phyloP scores from a whole-genome alignment of 2,797 vertebrate genomes.

The Yasuhikotakia modesta region DNA sequence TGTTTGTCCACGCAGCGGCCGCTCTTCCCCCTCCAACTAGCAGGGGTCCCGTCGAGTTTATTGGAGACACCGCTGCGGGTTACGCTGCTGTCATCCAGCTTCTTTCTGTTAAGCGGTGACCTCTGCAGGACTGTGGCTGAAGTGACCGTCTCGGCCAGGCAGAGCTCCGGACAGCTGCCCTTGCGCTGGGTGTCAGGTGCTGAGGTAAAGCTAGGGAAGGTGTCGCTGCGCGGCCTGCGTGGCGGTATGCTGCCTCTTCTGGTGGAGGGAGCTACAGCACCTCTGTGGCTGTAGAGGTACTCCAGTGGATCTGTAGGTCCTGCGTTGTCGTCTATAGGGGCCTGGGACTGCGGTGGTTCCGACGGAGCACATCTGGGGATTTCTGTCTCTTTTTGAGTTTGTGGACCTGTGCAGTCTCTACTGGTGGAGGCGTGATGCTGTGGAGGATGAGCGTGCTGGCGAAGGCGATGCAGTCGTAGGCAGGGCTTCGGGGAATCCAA shows the following conservation, averaged over 20 bases:
- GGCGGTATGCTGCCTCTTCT: slow-evolving; percentile 46
- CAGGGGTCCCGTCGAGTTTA: slow-evolving; percentile 41
- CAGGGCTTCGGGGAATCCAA: slow-evolving; percentile 62
- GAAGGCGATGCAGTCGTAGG: slow-evolving; percentile 56
- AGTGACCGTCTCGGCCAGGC: slow-evolving; percentile 40
- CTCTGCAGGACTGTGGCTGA: not conserved
- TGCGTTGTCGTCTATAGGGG: slow-evolving; percentile 34
- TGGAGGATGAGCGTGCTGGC: slow-evolving; percentile 41
- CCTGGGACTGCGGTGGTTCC: slow-evolving; percentile 22
- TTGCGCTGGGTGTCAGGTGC: slow-evolving; percentile 71
- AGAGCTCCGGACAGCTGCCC: slow-evolving; percentile 70
- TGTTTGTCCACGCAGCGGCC: slow-evolving; percentile 65
- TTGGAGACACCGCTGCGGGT: slow-evolving; percentile 36
- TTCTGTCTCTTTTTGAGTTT: slow-evolving; percentile 36
- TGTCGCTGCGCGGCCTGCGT: slow-evolving; percentile 59
- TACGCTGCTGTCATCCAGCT: slow-evolving; percentile 38
- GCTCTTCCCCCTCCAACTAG: slow-evolving; percentile 49
- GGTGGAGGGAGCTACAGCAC: slow-evolving; percentile 35
- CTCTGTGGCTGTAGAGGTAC: slow-evolving; percentile 77
- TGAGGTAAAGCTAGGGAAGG: slow-evolving; percentile 70
- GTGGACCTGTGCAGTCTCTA: slow-evolving; percentile 18
- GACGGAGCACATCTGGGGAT: not conserved
- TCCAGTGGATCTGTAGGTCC: slow-evolving; percentile 78
- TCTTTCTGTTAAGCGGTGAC: slow-evolving; percentile 53
- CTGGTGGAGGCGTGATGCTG: slow-evolving; percentile 25